These are phyloP conservation scores for Acrocephalus scirpaceus DNA, from an alignment of 2,797 vertebrate species.

Conservation along the genomic window DNA sequence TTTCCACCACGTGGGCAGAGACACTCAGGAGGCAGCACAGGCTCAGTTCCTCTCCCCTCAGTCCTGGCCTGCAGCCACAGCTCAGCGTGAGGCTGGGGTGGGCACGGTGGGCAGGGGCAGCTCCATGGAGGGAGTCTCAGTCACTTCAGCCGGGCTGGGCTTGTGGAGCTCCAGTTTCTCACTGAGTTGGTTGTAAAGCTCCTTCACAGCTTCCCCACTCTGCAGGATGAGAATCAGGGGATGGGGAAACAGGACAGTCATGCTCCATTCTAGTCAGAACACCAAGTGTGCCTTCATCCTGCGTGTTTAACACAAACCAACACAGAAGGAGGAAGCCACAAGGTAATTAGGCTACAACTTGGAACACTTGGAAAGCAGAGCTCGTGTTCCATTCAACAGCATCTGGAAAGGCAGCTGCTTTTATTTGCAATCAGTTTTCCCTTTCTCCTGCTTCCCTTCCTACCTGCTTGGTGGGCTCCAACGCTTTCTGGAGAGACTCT, in stretches of 20 bases:
- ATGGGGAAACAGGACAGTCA: neutral
- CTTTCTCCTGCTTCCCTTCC: neutral
- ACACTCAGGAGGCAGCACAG: neutral
- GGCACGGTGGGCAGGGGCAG: conserved; percentile 86
- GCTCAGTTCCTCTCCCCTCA: neutral
- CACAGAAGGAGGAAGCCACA: neutral
- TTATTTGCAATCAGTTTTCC: neutral
- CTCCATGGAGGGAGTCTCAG: conserved; percentile 86
- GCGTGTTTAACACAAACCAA: neutral
- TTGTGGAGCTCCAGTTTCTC: conserved; percentile 91
- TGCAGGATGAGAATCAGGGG: conserved; percentile 55
- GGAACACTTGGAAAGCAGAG: neutral
- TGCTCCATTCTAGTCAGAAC: neutral
- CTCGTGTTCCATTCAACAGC: neutral
- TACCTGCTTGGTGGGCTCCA: conserved; percentile 95
- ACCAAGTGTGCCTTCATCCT: neutral
- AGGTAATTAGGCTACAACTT: neutral
- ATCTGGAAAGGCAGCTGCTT: neutral
- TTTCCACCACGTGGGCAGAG: neutral
- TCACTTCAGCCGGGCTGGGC: conserved; percentile 81
- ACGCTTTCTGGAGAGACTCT: conserved; percentile 88
- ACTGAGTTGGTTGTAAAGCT: conserved; percentile 85
- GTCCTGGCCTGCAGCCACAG: neutral
- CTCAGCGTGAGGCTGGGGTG: conserved; percentile 70
- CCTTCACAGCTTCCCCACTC: conserved; percentile 92